Base-by-base conservation (phyloP, 1,140 invertebrate genomes). In the Bathynomus jamesi region DNA sequence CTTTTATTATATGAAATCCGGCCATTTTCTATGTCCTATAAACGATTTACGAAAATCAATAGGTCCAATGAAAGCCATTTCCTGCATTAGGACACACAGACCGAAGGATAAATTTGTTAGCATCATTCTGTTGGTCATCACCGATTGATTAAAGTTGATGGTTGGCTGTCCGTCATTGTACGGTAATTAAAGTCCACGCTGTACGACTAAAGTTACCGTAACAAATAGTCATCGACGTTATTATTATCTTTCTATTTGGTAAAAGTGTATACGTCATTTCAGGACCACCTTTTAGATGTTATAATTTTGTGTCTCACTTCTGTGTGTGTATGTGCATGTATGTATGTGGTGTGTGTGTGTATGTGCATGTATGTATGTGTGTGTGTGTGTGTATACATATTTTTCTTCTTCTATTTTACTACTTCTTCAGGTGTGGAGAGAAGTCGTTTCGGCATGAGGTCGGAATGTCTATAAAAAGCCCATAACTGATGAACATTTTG, bases 281-380 rank as follows among this genome's bases (percentile, higher is more conserved):
- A 11, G 5, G 40, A 53, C 40, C 40, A 53, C 40, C 40, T 53
- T 53, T 17, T 17, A 53, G 40, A 53, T 17, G 2, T 53, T 53
- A 63, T 63, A 63, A 24, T 24, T 63, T 13, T 63, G 27, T 11
- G 2, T 28, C 1, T 63, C 1, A 24, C 13, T 17, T 63, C n/a
- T 63, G 27, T 63, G 27, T 63, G 27, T 63, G 27, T 63, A 63
- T 63, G 27, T 63, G 27, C 27, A 63, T 63, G 8, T 63, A 62
- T 62, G 21, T 62, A 62, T 62, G 24, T 62, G 24, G 21, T 62
- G 21, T 62, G 21, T 62, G 21, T 62, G 21, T 62, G 21, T 62
- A 27, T 62, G 21, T 27, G 21, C 24, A 27, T 62, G 21, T 62
- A 27, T 62, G 61, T 62, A 27, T 62, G 8, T 62, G 24, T 62